Evolutionary conservation across 2,113 vertebrate genomes (phyloP).

Genomic region (Eudyptes chrysolophus): DNA sequence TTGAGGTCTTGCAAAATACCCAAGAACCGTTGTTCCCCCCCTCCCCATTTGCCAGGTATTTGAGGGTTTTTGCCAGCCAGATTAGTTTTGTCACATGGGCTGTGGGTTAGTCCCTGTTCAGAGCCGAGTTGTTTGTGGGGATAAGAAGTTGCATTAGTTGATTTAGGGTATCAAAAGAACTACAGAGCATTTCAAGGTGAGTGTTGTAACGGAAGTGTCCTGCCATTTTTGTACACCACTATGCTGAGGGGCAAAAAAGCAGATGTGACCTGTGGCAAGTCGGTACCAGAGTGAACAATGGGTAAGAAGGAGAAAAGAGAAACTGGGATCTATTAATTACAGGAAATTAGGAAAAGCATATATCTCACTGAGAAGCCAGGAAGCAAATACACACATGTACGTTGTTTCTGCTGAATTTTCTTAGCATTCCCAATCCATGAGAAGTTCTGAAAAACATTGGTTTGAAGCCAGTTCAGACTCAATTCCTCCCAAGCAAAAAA

Average conservation of each 20-base stretch:
- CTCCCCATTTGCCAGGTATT: neutral
- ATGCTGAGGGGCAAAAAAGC: neutral
- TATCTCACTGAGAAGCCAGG: neutral
- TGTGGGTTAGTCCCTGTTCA: neutral
- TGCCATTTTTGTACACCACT: neutral
- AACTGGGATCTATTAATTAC: neutral
- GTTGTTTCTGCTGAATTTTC: neutral
- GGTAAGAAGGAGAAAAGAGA: neutral
- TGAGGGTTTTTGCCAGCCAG: neutral
- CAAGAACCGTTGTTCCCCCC: neutral
- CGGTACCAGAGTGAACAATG: neutral
- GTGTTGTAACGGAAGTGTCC: neutral
- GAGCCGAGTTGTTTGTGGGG: neutral
- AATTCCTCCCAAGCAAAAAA: neutral
- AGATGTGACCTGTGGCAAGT: neutral
- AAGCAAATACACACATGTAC: rapidly evolving
- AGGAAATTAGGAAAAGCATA: neutral
- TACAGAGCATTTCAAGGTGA: neutral
- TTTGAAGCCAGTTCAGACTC: neutral
- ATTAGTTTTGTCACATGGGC: neutral
- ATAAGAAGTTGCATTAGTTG: neutral
- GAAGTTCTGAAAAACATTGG: neutral
- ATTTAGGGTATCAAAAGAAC: neutral
- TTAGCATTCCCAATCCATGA: neutral
- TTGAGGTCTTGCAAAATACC: neutral